A percentile compares a stretch with the other conserved stretches of the same genome.
These are phyloP conservation scores for Palythoa caribaeorum DNA, from an alignment of 92 coral and sea anemone species.

Conservation along the genomic window DNA sequence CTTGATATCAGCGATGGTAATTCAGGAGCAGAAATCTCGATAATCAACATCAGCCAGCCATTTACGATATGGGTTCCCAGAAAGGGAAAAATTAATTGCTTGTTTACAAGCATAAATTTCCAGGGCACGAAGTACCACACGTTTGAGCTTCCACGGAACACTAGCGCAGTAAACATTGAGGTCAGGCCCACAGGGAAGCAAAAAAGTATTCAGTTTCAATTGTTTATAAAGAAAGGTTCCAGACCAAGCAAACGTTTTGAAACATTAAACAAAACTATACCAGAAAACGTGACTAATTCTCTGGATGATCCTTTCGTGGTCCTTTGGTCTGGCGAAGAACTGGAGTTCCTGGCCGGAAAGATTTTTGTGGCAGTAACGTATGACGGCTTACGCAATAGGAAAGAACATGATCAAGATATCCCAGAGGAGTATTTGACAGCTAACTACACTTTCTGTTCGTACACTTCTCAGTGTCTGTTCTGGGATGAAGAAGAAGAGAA, in stretches of 20 bases:
- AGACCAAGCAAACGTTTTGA: conserved; percentile 41
- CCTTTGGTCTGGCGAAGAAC: conserved; percentile 39
- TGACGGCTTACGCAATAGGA: conserved; percentile 10
- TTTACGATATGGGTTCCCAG: conserved; percentile 44
- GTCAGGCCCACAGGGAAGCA: conserved; percentile 29
- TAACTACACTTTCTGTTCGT: conserved; percentile 35
- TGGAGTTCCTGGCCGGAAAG: conserved; percentile 46
- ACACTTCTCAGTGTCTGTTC: conserved; percentile 42
- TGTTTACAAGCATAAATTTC: neutral
- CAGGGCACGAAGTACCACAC: conserved; percentile 12
- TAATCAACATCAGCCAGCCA: conserved; percentile 41
- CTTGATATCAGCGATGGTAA: conserved; percentile 42
- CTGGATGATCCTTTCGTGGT: conserved; percentile 41
- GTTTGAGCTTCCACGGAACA: conserved; percentile 42
- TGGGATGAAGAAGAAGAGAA: conserved; percentile 48
- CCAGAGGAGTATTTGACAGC: neutral
- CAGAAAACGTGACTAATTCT: conserved; percentile 41
- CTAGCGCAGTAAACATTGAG: conserved; percentile 44
- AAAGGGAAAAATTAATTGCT: conserved; percentile 13
- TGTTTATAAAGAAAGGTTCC: conserved; percentile 46
- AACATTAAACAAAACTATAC: conserved; percentile 29
- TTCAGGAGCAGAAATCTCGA: conserved; percentile 33
- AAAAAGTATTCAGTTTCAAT: conserved; percentile 23
- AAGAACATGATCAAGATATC: neutral
- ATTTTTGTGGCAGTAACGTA: conserved; percentile 47